Percentiles rank a stretch among this genome's conserved stretches.
Evolutionary conservation across 2,113 vertebrate genomes (phyloP).

Genomic region (Coptodon bakossiorum): DNA sequence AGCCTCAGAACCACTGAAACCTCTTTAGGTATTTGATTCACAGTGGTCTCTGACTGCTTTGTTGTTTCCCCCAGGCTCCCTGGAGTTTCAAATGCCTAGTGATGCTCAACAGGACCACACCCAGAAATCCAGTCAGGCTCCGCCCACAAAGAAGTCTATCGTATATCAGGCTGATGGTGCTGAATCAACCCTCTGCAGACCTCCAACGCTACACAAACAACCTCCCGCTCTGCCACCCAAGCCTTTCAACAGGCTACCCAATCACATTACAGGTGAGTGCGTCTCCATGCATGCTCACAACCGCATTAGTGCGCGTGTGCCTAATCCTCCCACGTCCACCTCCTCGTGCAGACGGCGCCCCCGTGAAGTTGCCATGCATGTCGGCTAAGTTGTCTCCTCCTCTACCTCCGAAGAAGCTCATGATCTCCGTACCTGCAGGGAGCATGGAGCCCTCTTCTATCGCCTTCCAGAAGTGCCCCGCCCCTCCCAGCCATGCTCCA

Average conservation of each 20-base stretch:
- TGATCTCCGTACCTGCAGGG: conserved; percentile 89
- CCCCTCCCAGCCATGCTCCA: conserved; percentile 75
- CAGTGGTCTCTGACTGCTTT: background rate
- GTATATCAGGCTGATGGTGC: conserved; percentile 78
- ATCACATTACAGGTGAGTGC: conserved; percentile 80
- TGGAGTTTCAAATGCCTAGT: conserved; percentile 78
- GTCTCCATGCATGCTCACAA: rapidly evolving
- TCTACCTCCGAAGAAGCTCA: conserved; percentile 98
- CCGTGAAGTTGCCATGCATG: conserved; percentile 90
- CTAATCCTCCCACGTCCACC: background rate
- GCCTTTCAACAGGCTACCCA: conserved; percentile 89
- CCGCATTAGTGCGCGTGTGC: rapidly evolving
- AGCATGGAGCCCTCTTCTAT: conserved; percentile 80
- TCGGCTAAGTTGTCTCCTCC: conserved; percentile 90
- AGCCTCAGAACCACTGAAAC: background rate
- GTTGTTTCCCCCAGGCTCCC: conserved; percentile 71
- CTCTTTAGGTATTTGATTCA: background rate
- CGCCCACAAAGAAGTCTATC: conserved; percentile 81
- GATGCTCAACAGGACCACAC: conserved; percentile 82
- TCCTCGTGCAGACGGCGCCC: conserved; percentile 77
- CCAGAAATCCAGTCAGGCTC: conserved; percentile 79
- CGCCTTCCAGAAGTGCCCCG: conserved; percentile 82
- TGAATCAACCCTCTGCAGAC: conserved; percentile 83
- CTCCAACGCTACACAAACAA: conserved; percentile 86
- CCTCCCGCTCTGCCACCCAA: conserved; percentile 95